Evolutionary conservation across 1,140 invertebrate genomes (phyloP), one percentile per base, ranked within the genome.

Genomic region (Neodiprion virginianus): DNA sequence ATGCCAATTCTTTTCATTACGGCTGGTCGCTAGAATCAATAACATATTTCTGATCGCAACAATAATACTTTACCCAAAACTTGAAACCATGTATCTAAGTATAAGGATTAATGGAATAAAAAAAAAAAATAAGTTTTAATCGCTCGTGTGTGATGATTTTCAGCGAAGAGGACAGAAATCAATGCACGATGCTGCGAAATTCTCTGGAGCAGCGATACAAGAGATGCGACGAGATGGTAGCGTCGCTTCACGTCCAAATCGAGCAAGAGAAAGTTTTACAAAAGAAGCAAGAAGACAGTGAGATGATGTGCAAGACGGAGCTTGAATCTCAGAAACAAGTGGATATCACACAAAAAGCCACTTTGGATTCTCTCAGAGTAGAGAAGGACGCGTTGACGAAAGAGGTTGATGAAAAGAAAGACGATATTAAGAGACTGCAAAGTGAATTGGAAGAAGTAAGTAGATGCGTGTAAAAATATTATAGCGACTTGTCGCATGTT

Each of bases 151-250:
- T 40, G 28, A 40, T 40, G 28, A 7, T 48, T 69, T 76, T 17
- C 71, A 89, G 88, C 69, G 81, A 83, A 1, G 86, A 88, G 72
- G 87, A 89, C 78, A 84, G 86, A 75, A 86, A 89, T 77, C 83
- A 86, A 74, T 89, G 87, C 74, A 77, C 86, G 21, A 87, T 82
- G 11, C 74, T 79, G 14, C 74, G 83, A 9, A 79, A 73, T 67
- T 80, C 80, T 40, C 73, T 83, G 7, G 79, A 88, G 61, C 75
- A 83, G 48, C 81, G 82, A 28, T 78, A 82, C 14, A 86, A 85
- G 72, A 76, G 76, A 5, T 78, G 79, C 0, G 81, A 67, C 78
- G 83, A 65, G 83, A 88, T 49, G 48, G 83, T 8, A 21, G 82
- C 77, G 21, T 79, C 78, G 0, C 23, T 87, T 4, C 84, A 83